phyloP scores from a whole-genome alignment of 2,888 invertebrate genomes.

The Plagiodera versicolora region DNA sequence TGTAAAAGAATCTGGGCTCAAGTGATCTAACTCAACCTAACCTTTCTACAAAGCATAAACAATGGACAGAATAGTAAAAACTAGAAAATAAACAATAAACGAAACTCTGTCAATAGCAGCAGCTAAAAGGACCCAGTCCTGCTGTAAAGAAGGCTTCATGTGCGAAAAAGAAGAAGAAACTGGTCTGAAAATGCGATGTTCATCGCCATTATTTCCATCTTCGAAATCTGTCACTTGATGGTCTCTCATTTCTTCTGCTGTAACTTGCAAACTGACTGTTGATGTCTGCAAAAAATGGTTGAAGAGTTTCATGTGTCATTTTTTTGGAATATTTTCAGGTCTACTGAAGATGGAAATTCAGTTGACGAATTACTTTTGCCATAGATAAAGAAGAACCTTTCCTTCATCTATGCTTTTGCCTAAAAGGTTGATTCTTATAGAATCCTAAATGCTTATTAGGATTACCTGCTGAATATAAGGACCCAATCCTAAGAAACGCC shows the following conservation, averaged over 20 bases:
- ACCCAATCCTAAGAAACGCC: slow-evolving; percentile 53
- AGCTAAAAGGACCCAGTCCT: slow-evolving; percentile 67
- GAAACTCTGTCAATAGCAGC: slow-evolving; percentile 65
- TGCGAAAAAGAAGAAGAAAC: slow-evolving; percentile 4
- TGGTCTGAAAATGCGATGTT: slow-evolving; percentile 51
- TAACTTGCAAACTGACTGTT: slow-evolving; percentile 43
- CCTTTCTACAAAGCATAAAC: slow-evolving; percentile 57
- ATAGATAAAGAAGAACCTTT: no score
- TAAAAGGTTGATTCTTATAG: not conserved
- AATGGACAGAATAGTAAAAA: slow-evolving; percentile 59
- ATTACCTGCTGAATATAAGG: slow-evolving; percentile 53
- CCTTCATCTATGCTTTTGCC: no score
- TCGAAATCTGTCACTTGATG: slow-evolving; percentile 53
- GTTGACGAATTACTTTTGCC: no score
- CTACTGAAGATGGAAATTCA: no score
- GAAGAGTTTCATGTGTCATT: no score
- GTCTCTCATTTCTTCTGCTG: slow-evolving; percentile 54
- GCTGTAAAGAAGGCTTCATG: slow-evolving; percentile 51
- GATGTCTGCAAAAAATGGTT: slow-evolving; percentile 33
- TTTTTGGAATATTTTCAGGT: no score
- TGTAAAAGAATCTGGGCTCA: no score
- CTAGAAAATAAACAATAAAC: slow-evolving; percentile 60
- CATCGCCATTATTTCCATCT: slow-evolving; percentile 49
- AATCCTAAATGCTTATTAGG: not conserved
- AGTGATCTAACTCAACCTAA: slow-evolving; percentile 31